Conservation (phyloP, 2,888 invertebrate genomes). For the Seira ritae region DNA sequence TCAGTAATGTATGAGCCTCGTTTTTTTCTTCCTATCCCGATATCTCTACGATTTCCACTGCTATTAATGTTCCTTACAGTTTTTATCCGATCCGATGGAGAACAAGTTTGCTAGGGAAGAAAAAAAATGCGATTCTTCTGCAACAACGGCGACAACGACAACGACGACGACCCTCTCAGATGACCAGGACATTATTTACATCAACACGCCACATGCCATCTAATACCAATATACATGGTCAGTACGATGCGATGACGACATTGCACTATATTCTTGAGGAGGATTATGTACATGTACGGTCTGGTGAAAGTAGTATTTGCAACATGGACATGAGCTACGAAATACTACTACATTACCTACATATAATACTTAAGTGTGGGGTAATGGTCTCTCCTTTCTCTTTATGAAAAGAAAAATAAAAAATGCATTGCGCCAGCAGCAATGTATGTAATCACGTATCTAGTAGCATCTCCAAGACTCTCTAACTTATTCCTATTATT, state of each 20-base stretch:
- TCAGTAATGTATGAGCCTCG: slow-evolving; percentile 56
- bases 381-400: background rate
- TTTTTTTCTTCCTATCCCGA: slow-evolving; percentile 29
- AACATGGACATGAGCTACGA: background rate
- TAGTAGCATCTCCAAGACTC: background rate
- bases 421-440: background rate
- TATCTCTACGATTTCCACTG: slow-evolving; percentile 46
- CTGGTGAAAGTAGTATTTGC: too few species aligned
- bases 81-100: background rate
- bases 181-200: slow-evolving; percentile 69
- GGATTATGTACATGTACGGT: slow-evolving; percentile 1
- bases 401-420: background rate
- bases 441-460: background rate
- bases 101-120: background rate
- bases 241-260: background rate
- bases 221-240: slow-evolving; percentile 36
- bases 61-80: background rate
- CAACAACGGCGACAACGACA: background rate
- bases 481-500: slow-evolving; percentile 9
- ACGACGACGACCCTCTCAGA: slow-evolving; percentile 56
- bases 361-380: slow-evolving; percentile 2
- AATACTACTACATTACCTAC: background rate
- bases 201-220: slow-evolving; percentile 66
- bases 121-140: slow-evolving; percentile 29
- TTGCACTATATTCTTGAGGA: background rate